phyloP scores from a whole-genome alignment of 1,140 invertebrate species.

The Euschistus heros region DNA sequence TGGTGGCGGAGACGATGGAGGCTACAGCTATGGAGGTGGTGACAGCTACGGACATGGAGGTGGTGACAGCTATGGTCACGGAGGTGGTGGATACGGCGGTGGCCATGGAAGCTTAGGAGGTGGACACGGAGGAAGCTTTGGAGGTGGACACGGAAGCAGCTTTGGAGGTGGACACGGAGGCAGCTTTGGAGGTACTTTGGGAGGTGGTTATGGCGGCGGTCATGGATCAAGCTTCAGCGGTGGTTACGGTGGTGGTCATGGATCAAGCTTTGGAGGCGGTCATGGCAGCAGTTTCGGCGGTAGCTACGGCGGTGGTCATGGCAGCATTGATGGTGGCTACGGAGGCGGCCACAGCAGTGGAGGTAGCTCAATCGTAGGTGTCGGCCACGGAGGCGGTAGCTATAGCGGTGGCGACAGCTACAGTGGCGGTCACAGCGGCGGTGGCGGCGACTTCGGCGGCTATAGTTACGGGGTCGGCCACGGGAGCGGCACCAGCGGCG shows the following conservation, averaged over 20 bases:
- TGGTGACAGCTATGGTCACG: slow-evolving; percentile 13
- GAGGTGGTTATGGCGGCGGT: slow-evolving; percentile 10
- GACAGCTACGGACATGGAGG: slow-evolving; percentile 18
- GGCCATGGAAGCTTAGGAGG: slow-evolving; percentile 9
- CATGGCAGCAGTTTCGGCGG: slow-evolving; percentile 15
- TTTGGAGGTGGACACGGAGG: slow-evolving; percentile 5
- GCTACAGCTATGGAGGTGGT: slow-evolving; percentile 10
- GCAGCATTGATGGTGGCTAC: slow-evolving; percentile 5
- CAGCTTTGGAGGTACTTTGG: slow-evolving; percentile 15
- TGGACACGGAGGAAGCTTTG: neutral
- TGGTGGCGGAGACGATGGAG: neutral
- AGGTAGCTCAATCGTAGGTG: neutral
- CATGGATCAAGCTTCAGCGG: slow-evolving; percentile 5
- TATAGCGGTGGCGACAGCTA: neutral
- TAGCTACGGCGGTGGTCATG: slow-evolving; percentile 19
- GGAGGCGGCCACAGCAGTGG: slow-evolving; percentile 19
- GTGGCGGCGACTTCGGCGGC: slow-evolving; percentile 2
- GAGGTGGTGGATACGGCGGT: neutral
- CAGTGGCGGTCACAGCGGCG: slow-evolving; percentile 7
- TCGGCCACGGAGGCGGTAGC: slow-evolving; percentile 15
- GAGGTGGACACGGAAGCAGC: slow-evolving; percentile 1
- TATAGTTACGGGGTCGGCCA: slow-evolving; percentile 3
- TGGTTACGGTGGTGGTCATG: slow-evolving; percentile 6
- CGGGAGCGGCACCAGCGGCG: slow-evolving; percentile 4
- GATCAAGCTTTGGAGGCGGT: slow-evolving; percentile 16